These are phyloP conservation scores for Lerista edwardsae DNA, from an alignment of 2,797 vertebrate genomes.

Conservation along the genomic window DNA sequence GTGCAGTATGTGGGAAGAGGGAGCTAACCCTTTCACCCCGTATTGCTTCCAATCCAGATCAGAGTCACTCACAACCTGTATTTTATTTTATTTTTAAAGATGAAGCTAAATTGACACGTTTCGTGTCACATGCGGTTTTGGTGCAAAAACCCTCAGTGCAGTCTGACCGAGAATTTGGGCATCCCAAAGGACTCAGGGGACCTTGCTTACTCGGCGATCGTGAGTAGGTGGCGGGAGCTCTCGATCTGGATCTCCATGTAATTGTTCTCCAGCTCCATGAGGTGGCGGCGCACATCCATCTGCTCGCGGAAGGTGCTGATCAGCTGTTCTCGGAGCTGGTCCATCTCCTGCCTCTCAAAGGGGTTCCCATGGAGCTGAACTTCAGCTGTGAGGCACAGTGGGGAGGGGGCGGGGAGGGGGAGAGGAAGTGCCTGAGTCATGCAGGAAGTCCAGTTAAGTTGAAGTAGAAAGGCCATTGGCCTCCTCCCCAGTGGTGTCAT, in stretches of 20 bases:
- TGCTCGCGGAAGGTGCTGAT: constrained; percentile 85
- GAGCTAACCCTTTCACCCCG: too few relatives aligned
- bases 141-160: background rate
- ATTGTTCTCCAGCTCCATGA: constrained; percentile 87
- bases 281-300: constrained; percentile 85
- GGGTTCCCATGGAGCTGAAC: constrained; percentile 84
- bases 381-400: constrained; percentile 77
- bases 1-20: too few relatives aligned
- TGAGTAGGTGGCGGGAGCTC: constrained; percentile 87
- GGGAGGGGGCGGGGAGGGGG: too few relatives aligned
- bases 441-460: background rate
- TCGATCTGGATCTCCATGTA: constrained; percentile 87
- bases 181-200: background rate
- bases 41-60: too few relatives aligned
- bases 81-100: too few relatives aligned
- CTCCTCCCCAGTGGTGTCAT: too few relatives aligned
- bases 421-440: background rate
- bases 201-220: constrained; percentile 82
- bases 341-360: constrained; percentile 80
- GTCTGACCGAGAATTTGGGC: background rate
- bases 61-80: too few relatives aligned
- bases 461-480: background rate
- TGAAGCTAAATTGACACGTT: too few relatives aligned
- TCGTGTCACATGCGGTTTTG: too few relatives aligned
- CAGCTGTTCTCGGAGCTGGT: constrained; percentile 84